Evolutionary conservation across 2,113 vertebrate species (phyloP).

Genomic region (Nycticorax nycticorax): DNA sequence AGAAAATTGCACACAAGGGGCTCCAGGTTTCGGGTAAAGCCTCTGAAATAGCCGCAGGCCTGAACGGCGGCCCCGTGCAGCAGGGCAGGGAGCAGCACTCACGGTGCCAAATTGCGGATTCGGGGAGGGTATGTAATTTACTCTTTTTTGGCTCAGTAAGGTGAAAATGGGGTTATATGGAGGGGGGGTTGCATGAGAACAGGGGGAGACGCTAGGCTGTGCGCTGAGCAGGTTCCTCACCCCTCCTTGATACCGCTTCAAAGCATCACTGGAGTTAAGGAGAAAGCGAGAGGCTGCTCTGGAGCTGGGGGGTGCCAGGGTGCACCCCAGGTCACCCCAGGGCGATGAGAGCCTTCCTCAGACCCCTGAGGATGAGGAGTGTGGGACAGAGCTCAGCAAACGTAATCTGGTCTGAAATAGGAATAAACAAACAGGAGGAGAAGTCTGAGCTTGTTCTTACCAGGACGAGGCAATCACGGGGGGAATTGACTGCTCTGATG

Average conservation of each 20-base stretch:
- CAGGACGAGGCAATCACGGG: background rate
- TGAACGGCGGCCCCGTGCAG: background rate
- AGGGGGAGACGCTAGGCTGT: background rate
- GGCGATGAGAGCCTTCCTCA: background rate
- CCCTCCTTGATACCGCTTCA: fast-evolving
- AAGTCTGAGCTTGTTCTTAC: background rate
- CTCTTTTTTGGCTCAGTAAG: background rate
- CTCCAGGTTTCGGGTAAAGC: background rate
- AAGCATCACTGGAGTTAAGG: fast-evolving
- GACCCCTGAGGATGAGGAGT: background rate
- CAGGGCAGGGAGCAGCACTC: background rate
- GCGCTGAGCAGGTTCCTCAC: too few relatives aligned
- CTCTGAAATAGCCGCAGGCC: background rate
- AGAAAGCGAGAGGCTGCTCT: background rate
- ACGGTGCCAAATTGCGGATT: fast-evolving
- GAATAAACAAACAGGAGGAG: background rate
- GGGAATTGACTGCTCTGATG: background rate
- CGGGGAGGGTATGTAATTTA: background rate
- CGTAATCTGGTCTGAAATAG: background rate
- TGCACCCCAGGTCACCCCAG: background rate
- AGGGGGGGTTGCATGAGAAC: background rate
- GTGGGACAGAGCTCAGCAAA: background rate
- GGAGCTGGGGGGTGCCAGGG: background rate
- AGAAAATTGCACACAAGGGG: background rate
- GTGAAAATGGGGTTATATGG: background rate